Conservation (phyloP, 2,797 vertebrate genomes). For the Tiaroga cobitis region DNA sequence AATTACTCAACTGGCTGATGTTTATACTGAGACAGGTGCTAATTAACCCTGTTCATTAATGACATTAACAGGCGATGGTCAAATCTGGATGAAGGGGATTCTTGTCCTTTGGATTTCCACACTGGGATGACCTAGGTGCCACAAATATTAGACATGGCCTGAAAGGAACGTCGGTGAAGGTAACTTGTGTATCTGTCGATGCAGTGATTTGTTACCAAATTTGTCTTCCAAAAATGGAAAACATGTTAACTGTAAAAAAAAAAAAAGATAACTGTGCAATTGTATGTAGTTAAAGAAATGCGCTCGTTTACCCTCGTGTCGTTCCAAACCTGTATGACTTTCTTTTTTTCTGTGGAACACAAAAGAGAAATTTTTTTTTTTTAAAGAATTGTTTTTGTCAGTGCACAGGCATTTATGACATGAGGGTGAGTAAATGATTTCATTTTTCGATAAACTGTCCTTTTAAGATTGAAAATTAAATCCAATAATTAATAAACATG, state of each 20-base stretch:
- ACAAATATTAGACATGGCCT: neutral
- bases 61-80: conserved; percentile 49
- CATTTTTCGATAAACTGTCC: neutral
- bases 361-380: neutral
- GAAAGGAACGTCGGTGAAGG: neutral
- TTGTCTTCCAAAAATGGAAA: neutral
- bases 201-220: neutral
- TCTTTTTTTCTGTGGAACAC: neutral
- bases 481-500: neutral
- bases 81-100: neutral
- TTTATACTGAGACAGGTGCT: conserved; percentile 58
- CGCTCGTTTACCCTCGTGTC: too few relatives aligned
- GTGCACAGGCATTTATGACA: neutral
- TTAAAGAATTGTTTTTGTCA: neutral
- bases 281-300: neutral
- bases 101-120: neutral
- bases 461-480: neutral
- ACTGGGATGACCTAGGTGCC: neutral
- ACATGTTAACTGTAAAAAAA: neutral
- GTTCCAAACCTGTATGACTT: neutral
- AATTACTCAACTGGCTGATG: conserved; percentile 43
- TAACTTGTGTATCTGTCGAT: neutral
- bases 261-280: neutral
- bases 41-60: conserved; percentile 53
- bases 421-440: neutral